Base-by-base conservation (phyloP, 2,888 invertebrate species). In the Cybosia mesomella region DNA sequence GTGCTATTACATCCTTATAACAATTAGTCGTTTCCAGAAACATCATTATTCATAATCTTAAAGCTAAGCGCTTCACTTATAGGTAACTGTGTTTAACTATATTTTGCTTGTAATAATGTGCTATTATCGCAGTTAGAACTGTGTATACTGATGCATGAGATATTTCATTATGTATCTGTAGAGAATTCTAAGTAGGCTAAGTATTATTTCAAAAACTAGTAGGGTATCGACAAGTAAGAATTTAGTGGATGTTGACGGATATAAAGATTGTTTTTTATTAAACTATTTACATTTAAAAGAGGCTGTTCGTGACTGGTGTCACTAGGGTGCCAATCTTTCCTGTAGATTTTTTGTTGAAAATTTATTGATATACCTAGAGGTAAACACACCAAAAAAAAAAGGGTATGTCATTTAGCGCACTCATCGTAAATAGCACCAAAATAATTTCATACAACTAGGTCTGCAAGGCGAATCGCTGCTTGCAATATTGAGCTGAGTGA, bases 11-110 rank as follows among this genome's bases (percentile, higher is more conserved):
- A 49, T n/a, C n/a, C n/a, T 0, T 49, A 28, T n/a, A 9, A 18
- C 18, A n/a, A n/a, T n/a, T 49, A 21, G 53, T 59, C 22, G 59
- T 66, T 59, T 53, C 36, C 66, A 59, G 53, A 34, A 34, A 65
- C 53, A 53, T 18, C 22, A 49, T 22, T 49, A 65, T n/a, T 59
- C 36, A 36, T 59, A 49, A 53, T 66, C 54, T 59, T 59, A 54
- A 10, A 32, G 32, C 18, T 32, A 32, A 49, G 36, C 49, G 18
- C 49, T 49, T 49, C 49, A 49, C 49, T 49, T 49, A 49, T 18
- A 9, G 18, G n/a, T n/a, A 49, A 22, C 10, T 21, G 9, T 53
- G 53, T 34, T 59, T 11, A 54, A 21, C 34, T 49, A 32, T 65
- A 34, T 34, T 65, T 65, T 22, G n/a, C 49, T n/a, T 58, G 18